phyloP scores from a whole-genome alignment of 2,113 vertebrate species.

The Sapajus apella region DNA sequence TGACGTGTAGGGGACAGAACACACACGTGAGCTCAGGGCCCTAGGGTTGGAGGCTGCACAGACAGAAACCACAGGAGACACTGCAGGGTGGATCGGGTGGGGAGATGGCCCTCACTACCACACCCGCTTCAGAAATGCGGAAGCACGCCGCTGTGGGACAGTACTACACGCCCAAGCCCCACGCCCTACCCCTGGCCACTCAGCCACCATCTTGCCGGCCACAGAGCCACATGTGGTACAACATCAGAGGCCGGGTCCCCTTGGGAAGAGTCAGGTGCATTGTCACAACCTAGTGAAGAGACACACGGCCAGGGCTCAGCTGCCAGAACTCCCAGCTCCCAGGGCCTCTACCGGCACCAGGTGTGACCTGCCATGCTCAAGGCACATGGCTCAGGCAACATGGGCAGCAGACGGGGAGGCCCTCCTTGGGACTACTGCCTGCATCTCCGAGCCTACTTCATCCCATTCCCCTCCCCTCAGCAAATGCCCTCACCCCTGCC shows the following conservation, averaged over 20 bases:
- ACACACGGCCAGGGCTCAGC: not conserved
- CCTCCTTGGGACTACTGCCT: not conserved
- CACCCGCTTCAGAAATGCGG: not conserved
- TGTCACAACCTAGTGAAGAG: not conserved
- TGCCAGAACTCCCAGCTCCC: not conserved
- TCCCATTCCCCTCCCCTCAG: not conserved
- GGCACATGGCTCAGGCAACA: not conserved
- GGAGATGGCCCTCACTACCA: not conserved
- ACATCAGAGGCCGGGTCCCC: not conserved
- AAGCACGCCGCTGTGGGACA: not conserved
- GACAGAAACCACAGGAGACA: not conserved
- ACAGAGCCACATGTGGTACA: not conserved
- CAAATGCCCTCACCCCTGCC: not conserved
- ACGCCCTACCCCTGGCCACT: fast-evolving
- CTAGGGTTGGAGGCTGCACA: not conserved
- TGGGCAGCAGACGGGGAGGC: not conserved
- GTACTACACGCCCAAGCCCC: not conserved
- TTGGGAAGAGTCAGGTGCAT: not conserved
- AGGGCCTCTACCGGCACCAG: not conserved
- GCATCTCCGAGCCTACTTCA: not conserved
- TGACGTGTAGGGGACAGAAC: no score
- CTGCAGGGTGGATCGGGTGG: not conserved
- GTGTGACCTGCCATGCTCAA: not conserved
- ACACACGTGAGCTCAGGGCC: no score
- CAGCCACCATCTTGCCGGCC: not conserved